Base-by-base conservation (phyloP, 1,140 invertebrate genomes). In the Oreohelix idahoensis region DNA sequence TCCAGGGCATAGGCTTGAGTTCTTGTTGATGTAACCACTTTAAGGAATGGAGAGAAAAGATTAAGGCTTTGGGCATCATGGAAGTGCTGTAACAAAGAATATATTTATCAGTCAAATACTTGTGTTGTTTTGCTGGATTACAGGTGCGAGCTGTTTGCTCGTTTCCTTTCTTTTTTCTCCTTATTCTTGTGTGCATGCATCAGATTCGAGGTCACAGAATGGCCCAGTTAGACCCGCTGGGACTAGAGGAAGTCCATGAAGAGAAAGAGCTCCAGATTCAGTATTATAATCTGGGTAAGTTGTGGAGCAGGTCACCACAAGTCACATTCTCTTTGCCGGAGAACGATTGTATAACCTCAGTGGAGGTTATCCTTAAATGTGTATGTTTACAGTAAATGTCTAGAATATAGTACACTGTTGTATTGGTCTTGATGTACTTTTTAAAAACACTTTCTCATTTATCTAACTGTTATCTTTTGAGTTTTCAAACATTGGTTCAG, bases 181-280 rank as follows among this genome's bases (percentile, higher is more conserved):
- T 39, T 29, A 20, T 45, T 38, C 42, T 32, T 45, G 0, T 70
- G 5, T 70, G 51, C 58, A 13, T 76, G 35, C 58, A 23, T 66
- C 83, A 99, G 97, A 98, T 98, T 91, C 96, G 97, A 94, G 98
- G 98, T 92, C 98, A 99, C 94, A 97, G 98, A 95, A 97, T 99
- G 94, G 97, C 98, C 91, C 96, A 97, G 94, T 95, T 99, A 94
- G 98, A 99, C 94, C 98, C 98, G 86, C 95, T 99, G 92, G 97
- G 96, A 92, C 98, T 99, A 42, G 51, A 74, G n/a, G 81, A 84
- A 53, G 89, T 89, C 66, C 88, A 90, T 80, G 83, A 90, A 94
- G 96, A 96, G 94, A 95, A 95, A 92, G 95, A 95, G 51, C 84
- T 86, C 63, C 91, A 81, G 23, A n/a, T 81, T 32, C 1, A 70